phyloP scores from a whole-genome alignment of 2,888 invertebrate genomes.

The Drosophila mettleri region DNA sequence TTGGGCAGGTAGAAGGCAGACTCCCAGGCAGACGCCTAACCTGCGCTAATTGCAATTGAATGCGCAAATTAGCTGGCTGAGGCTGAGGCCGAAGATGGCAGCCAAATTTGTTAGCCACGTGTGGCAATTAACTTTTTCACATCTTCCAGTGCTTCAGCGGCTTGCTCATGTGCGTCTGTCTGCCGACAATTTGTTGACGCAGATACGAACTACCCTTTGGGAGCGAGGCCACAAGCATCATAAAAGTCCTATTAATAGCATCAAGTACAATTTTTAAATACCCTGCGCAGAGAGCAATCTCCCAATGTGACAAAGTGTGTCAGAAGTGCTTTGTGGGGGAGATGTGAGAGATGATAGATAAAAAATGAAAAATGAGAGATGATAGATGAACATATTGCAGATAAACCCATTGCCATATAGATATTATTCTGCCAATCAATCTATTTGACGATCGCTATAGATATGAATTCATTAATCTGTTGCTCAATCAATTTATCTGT shows the following conservation, averaged over 20 bases:
- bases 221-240: constrained; percentile 27
- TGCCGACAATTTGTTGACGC: constrained; percentile 19
- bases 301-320: constrained; percentile 2
- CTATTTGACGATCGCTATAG: not conserved
- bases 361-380: not conserved
- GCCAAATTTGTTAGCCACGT: constrained; percentile 30
- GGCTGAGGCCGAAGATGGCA: constrained; percentile 31
- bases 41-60: constrained; percentile 60
- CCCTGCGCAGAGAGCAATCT: constrained; percentile 1
- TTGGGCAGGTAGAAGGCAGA: constrained; percentile 29
- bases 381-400: too few relatives aligned
- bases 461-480: not conserved
- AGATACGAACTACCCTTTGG: constrained; percentile 12
- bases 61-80: constrained; percentile 54
- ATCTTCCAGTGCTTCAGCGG: constrained; percentile 16
- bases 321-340: constrained; percentile 1
- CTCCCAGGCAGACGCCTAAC: constrained; percentile 14
- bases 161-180: not conserved
- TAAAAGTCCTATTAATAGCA: constrained; percentile 29
- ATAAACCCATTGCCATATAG: not conserved
- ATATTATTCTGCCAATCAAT: not conserved
- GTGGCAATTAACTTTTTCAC: constrained; percentile 49
- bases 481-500: not conserved
- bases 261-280: constrained; percentile 18
- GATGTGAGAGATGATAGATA: not conserved